Conservation (phyloP, 2,888 invertebrate species). For the Orthosia gothica region DNA sequence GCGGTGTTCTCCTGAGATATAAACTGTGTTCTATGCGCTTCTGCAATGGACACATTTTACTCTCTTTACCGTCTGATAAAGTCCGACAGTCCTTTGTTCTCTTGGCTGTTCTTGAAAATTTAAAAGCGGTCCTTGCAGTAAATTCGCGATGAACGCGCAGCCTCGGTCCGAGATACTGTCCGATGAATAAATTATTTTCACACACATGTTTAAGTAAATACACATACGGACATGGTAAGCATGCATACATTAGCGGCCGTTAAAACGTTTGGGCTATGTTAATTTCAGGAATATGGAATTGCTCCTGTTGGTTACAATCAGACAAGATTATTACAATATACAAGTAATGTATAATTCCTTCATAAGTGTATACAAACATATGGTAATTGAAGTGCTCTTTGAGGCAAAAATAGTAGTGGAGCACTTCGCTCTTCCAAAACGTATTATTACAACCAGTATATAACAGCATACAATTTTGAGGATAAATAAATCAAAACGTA, state of each 20-base stretch:
- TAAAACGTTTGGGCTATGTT: slow-evolving; percentile 30
- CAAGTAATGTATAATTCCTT: too few species aligned
- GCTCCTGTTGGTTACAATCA: background rate
- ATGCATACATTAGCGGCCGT: slow-evolving; percentile 55
- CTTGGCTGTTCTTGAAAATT: slow-evolving; percentile 84
- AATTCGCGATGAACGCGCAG: slow-evolving; percentile 79
- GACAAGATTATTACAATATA: too few species aligned
- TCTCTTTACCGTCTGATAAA: slow-evolving; percentile 87
- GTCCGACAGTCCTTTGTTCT: slow-evolving; percentile 85
- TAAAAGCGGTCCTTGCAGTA: slow-evolving; percentile 86
- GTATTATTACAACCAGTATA: too few species aligned
- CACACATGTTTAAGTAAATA: slow-evolving; percentile 57
- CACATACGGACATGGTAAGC: slow-evolving; percentile 44
- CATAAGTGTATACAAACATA: too few species aligned
- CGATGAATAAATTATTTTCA: slow-evolving; percentile 84
- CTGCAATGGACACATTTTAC: slow-evolving; percentile 87
- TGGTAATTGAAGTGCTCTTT: too few species aligned
- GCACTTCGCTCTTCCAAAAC: too few species aligned
- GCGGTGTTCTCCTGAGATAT: slow-evolving; percentile 76
- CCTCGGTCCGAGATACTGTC: slow-evolving; percentile 75
- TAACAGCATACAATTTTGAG: too few species aligned
- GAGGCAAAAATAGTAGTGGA: too few species aligned
- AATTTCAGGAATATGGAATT: slow-evolving; percentile 5
- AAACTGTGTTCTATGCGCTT: slow-evolving; percentile 79
- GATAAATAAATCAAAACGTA: too few species aligned